Base-by-base conservation (phyloP, 1,140 invertebrate genomes). In the Hylyphantes graminicola region DNA sequence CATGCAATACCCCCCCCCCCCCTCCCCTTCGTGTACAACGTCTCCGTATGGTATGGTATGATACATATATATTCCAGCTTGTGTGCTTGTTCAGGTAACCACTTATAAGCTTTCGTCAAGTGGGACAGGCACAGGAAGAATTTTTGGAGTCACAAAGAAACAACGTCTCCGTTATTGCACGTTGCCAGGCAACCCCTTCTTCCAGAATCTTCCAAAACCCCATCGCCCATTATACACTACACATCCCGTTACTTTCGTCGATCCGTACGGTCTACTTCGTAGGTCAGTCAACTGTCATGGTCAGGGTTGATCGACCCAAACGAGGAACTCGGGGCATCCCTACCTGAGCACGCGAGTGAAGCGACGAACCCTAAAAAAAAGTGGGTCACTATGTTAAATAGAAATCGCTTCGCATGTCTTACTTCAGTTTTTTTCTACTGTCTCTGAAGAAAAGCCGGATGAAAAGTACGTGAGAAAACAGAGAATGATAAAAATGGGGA, bases 281-380 rank as follows among this genome's bases (percentile, higher is more conserved):
- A 72, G 78, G 78, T 80, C 53, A 80, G 53, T 80, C 78, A 80
- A 80, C 78, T 72, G 67, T 80, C 78, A 80, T 61, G 78, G 78
- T 80, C 78, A 80, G 78, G 78, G 78, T 80, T 80, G 78, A 80
- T 80, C 78, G 78, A 80, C 78, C 78, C 63, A 55, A 21, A 50
- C 17, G 78, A 80, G 67, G 65, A 80, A 80, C 50, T 21, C 9
- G 35, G 15, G 67, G 7, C 59, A 19, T 59, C 51, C 48, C 51
- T 57, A 35, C 35, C 35, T 35, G 35, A 21, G 53, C 59, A 73
- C 50, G n/a, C 21, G 76, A 67, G 11, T 17, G 51, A 67, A 67
- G 21, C 48, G 13, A 53, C 64, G 55, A 74, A 61, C 61, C 51
- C 76, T 78, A 17, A 50, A 35, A 35, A n/a, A 19, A 80, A 80